Base-by-base conservation (phyloP, 2,797 vertebrate genomes). In the Pipistrellus pygmaeus region DNA sequence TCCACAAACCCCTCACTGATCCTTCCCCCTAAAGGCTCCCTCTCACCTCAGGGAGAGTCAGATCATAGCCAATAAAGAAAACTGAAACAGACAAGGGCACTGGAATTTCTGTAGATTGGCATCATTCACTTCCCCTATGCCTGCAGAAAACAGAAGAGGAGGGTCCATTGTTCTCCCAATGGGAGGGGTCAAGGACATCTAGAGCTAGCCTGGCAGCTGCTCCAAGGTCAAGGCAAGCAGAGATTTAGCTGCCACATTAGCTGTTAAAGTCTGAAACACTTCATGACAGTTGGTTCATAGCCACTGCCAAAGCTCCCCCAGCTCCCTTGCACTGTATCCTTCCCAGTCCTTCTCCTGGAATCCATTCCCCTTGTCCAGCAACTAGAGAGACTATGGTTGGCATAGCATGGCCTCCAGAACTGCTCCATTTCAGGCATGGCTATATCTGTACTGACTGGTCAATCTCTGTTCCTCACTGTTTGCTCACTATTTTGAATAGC, bases 401-500 rank as follows among this genome's bases (percentile, higher is more conserved):
- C 44, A 21, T 2, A 32, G 25, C 71, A 8, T 4, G 27, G 86
- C 51, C n/a, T 90, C 71, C 23, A 9, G 35, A 17, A 15, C 72
- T 25, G 48, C 81, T 94, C 87, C 78, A 69, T 87, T 95, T 95
- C 86, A 88, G 55, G 30, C 55, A 20, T 25, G 35, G 41, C 64
- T 18, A 60, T 15, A 21, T 77, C 51, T 85, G 1, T 68, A 84
- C 91, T 55, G 83, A 95, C 80, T 77, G 89, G 89, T 69, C 55
- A n/a, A 57, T 91, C 48, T 55, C 88, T 92, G 66, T 55, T 85
- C 83, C 91, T 90, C 88, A 44, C 5, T 71, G 68, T 91, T 96
- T 44, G 93, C 89, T 90, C 78, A 96, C 44, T 82, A 75, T 85
- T 90, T 73, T 87, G 87, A 91, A 78, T 81, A 69, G 92, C 76